Base-by-base conservation (phyloP, 2,113 vertebrate species). In the Stegostoma tigrinum region DNA sequence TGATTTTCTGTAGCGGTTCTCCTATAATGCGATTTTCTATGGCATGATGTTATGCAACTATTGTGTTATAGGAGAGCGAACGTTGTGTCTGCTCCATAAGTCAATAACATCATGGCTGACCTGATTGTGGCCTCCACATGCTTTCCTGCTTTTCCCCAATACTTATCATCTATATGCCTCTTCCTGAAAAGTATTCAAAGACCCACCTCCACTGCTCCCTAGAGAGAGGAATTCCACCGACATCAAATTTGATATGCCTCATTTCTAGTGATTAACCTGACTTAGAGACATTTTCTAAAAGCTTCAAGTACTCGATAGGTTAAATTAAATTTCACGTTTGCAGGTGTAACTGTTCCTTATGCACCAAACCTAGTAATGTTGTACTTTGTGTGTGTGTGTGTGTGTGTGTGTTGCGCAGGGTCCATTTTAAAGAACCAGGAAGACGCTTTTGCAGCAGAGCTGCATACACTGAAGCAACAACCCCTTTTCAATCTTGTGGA, bases 381-480 rank as follows among this genome's bases (percentile, higher is more conserved):
- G 61, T 66, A 67, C 55, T 38, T 93, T 93, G 15, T 66, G 17
- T 91, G 55, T 93, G 67, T 93, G 15, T 66, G 17, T 91, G 55
- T 93, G 67, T 72, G n/a, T 34, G 55, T 91, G 67, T 70, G 66
- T 17, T 61, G 61, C 48, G 14, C 96, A 99, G 99, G 99, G 67
- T 99, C 99, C 95, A 99, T 99, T 66, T 97, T 99, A 96, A 99
- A 99, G 96, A 98, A 99, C 96, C 99, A 99, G 96, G 99, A 99
- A 97, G 99, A 99, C 96, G 96, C 97, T 24, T 99, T 99, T 96
- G 99, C 99, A 66, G 97, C 98, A 0, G 99, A 99, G 96, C 97
- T 99, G 34, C 98, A 99, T 97, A 97, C 98, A 94, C 98, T 99
- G 95, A 99, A 99, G 95, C 99, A 99, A 97, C 98, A 99, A 96